These are phyloP conservation scores for Trichonephila inaurata DNA, from an alignment of 1,140 invertebrate genomes.

Conservation along the genomic window DNA sequence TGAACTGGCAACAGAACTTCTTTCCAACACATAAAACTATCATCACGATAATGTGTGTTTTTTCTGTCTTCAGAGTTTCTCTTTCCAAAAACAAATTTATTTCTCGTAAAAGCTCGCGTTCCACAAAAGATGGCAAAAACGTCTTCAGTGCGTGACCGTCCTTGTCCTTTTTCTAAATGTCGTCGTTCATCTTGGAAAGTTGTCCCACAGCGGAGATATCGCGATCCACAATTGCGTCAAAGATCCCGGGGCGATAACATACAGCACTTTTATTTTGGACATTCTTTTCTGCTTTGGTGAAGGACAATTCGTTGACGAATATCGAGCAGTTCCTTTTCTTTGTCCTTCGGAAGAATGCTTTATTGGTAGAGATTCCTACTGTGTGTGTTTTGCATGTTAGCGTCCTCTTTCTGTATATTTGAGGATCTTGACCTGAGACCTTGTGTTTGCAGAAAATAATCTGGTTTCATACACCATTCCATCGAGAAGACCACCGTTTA, in stretches of 20 bases:
- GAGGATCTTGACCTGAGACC: no score
- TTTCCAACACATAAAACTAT: no score
- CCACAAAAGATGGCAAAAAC: not conserved
- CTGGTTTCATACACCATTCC: no score
- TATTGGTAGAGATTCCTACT: no score
- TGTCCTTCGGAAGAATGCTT: no score
- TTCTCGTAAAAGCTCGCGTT: not conserved
- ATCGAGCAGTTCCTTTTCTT: not conserved
- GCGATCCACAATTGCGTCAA: not conserved
- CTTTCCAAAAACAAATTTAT: not conserved
- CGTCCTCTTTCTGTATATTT: no score
- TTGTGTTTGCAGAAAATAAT: no score
- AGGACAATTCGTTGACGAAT: not conserved
- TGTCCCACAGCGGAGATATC: not conserved
- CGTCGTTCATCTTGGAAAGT: not conserved
- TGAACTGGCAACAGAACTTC: no score
- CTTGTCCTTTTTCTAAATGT: not conserved
- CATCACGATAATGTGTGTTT: no score
- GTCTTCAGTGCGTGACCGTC: slow-evolving; percentile 16
- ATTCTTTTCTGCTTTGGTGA: not conserved
- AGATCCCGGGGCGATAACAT: not conserved
- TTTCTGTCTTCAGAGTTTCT: not conserved
- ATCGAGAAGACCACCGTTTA: no score
- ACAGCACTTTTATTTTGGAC: not conserved
- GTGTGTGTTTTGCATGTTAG: no score